Conservation (phyloP, 2,888 invertebrate genomes). For the Xylota segnis region DNA sequence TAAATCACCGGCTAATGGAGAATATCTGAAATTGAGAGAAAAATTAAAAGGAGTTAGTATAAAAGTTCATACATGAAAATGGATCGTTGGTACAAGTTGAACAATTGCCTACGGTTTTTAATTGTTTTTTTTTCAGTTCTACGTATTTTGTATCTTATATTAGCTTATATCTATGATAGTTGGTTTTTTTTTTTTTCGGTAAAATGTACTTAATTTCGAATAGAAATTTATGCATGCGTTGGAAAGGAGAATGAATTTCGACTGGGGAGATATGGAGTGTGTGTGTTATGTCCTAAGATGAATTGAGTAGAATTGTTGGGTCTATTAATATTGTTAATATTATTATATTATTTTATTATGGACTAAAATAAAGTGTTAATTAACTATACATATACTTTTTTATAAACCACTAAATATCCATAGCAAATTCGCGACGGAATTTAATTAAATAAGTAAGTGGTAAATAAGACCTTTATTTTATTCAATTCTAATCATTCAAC, state of each 20-base stretch:
- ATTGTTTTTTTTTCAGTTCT: slow-evolving; percentile 3
- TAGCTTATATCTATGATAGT: slow-evolving; percentile 28
- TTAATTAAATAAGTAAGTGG: no score
- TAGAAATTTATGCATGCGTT: slow-evolving; percentile 59
- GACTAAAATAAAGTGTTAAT: no score
- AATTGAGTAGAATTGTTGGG: no score
- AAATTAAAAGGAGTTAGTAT: slow-evolving; percentile 27
- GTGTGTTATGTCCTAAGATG: slow-evolving; percentile 10
- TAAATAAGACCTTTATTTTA: no score
- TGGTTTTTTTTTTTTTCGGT: slow-evolving; percentile 20
- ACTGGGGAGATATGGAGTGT: slow-evolving; percentile 29
- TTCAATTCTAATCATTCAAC: no score
- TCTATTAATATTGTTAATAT: no score
- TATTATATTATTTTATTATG: no score
- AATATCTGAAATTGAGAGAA: slow-evolving; percentile 85
- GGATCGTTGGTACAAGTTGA: slow-evolving; percentile 1
- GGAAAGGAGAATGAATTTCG: slow-evolving; percentile 38
- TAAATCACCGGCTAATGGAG: slow-evolving; percentile 93
- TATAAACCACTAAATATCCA: no score
- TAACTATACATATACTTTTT: no score
- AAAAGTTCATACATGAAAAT: slow-evolving; percentile 29
- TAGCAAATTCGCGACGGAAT: no score
- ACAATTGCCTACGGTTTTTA: slow-evolving; percentile 10
- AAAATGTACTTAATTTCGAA: slow-evolving; percentile 33
- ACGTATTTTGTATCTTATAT: slow-evolving; percentile 52